Conservation (phyloP, 2,888 invertebrate genomes). For the Drosophila melanocephala region DNA sequence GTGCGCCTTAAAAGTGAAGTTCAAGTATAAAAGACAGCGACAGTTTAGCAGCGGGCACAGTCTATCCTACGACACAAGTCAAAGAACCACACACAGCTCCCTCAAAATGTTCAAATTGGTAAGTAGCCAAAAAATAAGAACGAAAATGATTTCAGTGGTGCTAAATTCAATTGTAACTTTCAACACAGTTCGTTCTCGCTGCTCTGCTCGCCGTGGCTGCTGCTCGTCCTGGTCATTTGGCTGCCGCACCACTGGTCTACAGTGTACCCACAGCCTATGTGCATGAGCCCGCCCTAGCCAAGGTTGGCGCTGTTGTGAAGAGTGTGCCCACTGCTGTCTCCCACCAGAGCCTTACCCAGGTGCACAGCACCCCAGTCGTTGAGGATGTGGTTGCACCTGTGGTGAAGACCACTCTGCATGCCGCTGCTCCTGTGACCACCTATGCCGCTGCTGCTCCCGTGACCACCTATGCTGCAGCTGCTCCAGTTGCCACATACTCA, state of each 20-base stretch:
- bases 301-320: conserved; percentile 83
- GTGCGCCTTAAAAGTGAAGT: conserved; percentile 63
- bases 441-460: conserved; percentile 46
- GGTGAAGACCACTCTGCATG: conserved; percentile 76
- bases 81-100: conserved; percentile 70
- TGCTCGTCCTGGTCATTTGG: conserved; percentile 82
- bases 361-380: conserved; percentile 84
- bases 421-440: conserved; percentile 41
- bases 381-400: conserved; percentile 82
- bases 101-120: conserved; percentile 85
- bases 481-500: conserved; percentile 28
- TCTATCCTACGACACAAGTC: conserved; percentile 74
- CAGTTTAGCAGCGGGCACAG: conserved; percentile 62
- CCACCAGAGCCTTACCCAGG: conserved; percentile 86
- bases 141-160: neutral
- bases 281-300: conserved; percentile 80
- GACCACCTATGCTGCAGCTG: conserved; percentile 30
- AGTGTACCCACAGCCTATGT: conserved; percentile 67
- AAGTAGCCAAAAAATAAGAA: conserved; percentile 47
- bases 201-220: conserved; percentile 82
- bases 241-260: conserved; percentile 62
- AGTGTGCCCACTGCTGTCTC: conserved; percentile 86
- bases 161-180: neutral
- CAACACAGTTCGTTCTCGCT: conserved; percentile 77
- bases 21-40: conserved; percentile 80